Percentiles rank a stretch among this genome's conserved stretches.
Conservation (phyloP, 2,888 invertebrate species). For the Opisthograptis luteolata region DNA sequence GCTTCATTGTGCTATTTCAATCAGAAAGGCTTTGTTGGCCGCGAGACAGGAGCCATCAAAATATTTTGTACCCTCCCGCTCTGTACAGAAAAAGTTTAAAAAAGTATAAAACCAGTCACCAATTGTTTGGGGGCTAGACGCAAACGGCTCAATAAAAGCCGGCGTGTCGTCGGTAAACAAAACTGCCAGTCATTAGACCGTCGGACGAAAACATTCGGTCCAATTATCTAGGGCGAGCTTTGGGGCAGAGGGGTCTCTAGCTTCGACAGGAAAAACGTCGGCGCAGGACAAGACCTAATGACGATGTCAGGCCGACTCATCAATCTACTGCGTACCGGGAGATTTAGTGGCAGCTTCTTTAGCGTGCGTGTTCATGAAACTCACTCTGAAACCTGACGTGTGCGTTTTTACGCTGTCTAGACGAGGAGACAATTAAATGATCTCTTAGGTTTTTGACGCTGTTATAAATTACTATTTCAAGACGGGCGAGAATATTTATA, state of each 20-base stretch:
- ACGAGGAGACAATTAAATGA: conserved; percentile 24
- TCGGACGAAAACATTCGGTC: conserved; percentile 76
- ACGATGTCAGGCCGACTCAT: conserved; percentile 76
- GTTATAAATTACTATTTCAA: conserved; percentile 14
- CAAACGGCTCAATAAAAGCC: conserved; percentile 76
- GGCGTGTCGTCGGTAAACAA: conserved; percentile 75
- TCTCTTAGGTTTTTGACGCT: conserved; percentile 21
- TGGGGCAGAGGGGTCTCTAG: conserved; percentile 29
- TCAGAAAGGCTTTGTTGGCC: conserved; percentile 29
- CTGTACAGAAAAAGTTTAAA: conserved; percentile 44
- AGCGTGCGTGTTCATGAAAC: conserved; percentile 1
- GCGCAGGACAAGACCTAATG: conserved; percentile 71
- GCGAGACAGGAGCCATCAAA: conserved; percentile 26
- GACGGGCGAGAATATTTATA: background rate
- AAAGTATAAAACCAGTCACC: conserved; percentile 57
- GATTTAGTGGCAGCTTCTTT: conserved; percentile 23
- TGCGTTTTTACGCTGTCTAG: conserved; percentile 36
- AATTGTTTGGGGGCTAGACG: conserved; percentile 61
- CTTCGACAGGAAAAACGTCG: conserved; percentile 63
- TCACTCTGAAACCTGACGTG: conserved; percentile 10
- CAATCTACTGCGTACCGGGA: conserved; percentile 64
- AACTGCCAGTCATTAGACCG: conserved; percentile 80
- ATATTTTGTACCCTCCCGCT: conserved; percentile 20
- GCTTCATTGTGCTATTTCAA: conserved; percentile 29
- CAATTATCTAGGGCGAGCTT: conserved; percentile 69